These are phyloP conservation scores for Penaeus indicus DNA, from an alignment of 1,140 invertebrate genomes.

Conservation along the genomic window DNA sequence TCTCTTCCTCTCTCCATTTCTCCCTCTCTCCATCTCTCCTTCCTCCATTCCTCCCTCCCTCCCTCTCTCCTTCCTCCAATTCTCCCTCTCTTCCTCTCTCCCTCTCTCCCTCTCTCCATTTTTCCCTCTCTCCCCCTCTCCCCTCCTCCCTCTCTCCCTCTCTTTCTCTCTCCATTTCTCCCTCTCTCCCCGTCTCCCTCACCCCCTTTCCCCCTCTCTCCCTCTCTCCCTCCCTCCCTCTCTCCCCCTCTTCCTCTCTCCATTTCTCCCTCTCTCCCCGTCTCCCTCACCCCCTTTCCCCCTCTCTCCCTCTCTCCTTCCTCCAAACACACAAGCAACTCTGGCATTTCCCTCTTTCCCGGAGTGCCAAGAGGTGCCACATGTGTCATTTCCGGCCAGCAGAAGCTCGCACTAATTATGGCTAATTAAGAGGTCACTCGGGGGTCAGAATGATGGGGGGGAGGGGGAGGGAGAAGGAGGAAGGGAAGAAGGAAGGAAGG, in stretches of 20 bases:
- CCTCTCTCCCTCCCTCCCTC: too few species aligned
- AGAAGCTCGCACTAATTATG: not conserved
- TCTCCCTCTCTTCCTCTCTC: not conserved
- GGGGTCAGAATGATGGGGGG: not conserved
- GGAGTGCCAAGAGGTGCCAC: conserved; percentile 15
- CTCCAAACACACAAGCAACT: not conserved
- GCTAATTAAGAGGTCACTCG: conserved; percentile 29
- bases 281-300: too few species aligned
- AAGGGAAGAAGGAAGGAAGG: too few species aligned
- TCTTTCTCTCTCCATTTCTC: conserved; percentile 10
- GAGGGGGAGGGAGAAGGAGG: too few species aligned
- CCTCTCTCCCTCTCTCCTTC: not conserved
- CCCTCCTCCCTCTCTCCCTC: not conserved
- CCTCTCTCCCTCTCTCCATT: conserved; percentile 23
- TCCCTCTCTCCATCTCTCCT: conserved; percentile 8
- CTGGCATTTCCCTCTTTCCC: not conserved
- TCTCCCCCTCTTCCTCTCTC: conserved; percentile 9
- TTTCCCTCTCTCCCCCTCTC: conserved; percentile 14
- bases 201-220: too few species aligned
- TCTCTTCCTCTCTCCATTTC: conserved; percentile 26
- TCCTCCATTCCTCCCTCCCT: not conserved
- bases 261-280: not conserved
- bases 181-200: too few species aligned
- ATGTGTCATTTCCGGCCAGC: conserved; percentile 11
- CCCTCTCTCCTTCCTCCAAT: not conserved